Evolutionary conservation across 2,888 invertebrate species (phyloP), one percentile per base, ranked within the genome.

Genomic region (Macrosoma leucophasiata): DNA sequence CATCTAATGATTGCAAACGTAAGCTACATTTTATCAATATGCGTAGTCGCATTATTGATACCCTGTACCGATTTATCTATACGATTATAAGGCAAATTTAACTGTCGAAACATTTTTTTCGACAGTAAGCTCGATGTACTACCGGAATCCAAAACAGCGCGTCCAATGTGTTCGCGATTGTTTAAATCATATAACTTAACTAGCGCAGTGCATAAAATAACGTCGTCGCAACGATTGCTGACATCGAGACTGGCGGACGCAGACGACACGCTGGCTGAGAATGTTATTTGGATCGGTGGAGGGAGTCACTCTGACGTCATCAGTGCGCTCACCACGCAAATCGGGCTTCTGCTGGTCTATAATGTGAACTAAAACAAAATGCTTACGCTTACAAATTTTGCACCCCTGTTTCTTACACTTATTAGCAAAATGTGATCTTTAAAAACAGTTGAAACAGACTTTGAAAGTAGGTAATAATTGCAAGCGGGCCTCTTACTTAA

Each of bases 361-460:
- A 21, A 6, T 10, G 11, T 29, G 29, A 19, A 29, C 29, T 2
- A 29, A 7, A 5, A 14, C 21, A 11, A 21, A 7, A 15, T 29
- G 29, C 10, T 29, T 29, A 1, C 29, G 29, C 15, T 29, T 29
- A 22, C 29, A 29, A 7, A 29, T 4, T 10, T 29, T 29, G 12
- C 29, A 29, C 10, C 29, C 29, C 4, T 20, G 29, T 15, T 15
- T 29, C 11, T 29, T 29, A 15, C 29, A 29, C 2, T 13, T 13
- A n/a, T 29, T 29, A 20, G 29, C 7, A 5, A 24, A 24, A 7
- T 24, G 23, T n/a, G 13, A 12, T n/a, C 11, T 13, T 13, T 13
- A 13, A 2, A 24, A 24, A 13, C 23, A 24, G 5, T 24, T 24
- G 13, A 24, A 24, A 24, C 24, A 24, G 5, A 24, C 7, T 3